Conservation (phyloP, 2,888 invertebrate species). For the Dysmachus trigonus region DNA sequence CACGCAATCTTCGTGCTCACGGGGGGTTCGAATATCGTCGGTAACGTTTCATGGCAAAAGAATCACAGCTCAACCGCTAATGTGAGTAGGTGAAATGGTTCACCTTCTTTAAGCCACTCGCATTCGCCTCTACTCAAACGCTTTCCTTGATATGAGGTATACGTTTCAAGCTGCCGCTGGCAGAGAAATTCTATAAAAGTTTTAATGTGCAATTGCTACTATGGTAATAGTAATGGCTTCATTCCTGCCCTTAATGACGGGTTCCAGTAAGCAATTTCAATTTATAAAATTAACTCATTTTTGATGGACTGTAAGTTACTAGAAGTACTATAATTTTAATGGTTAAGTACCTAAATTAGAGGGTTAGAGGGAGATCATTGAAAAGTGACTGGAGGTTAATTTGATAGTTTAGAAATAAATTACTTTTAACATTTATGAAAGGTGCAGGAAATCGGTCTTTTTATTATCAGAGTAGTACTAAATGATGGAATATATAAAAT, state of each 20-base stretch:
- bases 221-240: not conserved
- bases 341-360: not conserved
- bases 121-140: no score
- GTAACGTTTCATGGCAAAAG: not conserved
- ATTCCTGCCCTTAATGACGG: not conserved
- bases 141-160: not conserved
- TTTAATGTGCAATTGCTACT: not conserved
- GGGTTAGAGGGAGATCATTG: no score
- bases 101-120: not conserved
- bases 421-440: no score
- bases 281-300: not conserved
- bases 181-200: not conserved
- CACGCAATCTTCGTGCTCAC: slow-evolving; percentile 36
- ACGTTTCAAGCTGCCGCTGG: not conserved
- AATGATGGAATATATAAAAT: no score
- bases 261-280: not conserved
- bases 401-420: no score
- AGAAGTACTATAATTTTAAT: not conserved
- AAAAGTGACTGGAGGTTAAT: no score
- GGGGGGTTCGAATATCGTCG: not conserved
- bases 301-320: not conserved
- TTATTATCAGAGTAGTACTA: no score
- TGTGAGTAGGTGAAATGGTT: slow-evolving; percentile 21
- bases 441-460: no score
- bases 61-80: not conserved